Percentiles rank a stretch among this genome's conserved stretches.
These are phyloP conservation scores for Virgularia gustaviana DNA, from an alignment of 92 coral and sea anemone species.

Conservation along the genomic window DNA sequence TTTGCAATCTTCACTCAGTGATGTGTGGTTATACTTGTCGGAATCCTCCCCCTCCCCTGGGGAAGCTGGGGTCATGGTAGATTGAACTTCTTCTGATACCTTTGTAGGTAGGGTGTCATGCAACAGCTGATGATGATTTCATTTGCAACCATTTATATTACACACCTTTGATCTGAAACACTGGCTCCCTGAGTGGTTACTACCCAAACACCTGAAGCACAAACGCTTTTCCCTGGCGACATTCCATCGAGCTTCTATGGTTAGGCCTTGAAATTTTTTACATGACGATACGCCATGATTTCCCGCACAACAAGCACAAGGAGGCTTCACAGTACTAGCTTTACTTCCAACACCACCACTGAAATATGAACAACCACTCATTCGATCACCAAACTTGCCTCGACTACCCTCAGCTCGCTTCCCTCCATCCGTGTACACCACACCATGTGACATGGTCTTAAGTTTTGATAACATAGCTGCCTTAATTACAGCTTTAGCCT, in stretches of 20 bases:
- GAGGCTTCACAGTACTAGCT: background rate
- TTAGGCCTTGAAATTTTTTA: conserved; percentile 23
- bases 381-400: background rate
- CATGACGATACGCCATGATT: conserved; percentile 45
- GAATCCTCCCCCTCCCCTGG: no score
- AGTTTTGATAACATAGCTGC: no score
- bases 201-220: conserved; percentile 45
- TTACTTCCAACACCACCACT: background rate
- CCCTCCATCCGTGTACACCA: no score
- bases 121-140: no score
- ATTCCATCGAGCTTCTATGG: conserved; percentile 29
- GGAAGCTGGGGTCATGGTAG: background rate
- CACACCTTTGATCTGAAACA: conserved; percentile 24
- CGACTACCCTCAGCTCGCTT: background rate
- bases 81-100: no score
- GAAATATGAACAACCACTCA: background rate
- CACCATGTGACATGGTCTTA: no score
- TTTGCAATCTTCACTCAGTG: background rate
- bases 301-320: conserved; percentile 45
- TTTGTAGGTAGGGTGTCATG: no score
- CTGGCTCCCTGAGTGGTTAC: conserved; percentile 33
- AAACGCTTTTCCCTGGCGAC: conserved; percentile 35
- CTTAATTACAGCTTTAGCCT: no score
- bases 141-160: no score
- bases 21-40: no score